Conservation (phyloP, 1,140 invertebrate species). For the Pachypsylla venusta region DNA sequence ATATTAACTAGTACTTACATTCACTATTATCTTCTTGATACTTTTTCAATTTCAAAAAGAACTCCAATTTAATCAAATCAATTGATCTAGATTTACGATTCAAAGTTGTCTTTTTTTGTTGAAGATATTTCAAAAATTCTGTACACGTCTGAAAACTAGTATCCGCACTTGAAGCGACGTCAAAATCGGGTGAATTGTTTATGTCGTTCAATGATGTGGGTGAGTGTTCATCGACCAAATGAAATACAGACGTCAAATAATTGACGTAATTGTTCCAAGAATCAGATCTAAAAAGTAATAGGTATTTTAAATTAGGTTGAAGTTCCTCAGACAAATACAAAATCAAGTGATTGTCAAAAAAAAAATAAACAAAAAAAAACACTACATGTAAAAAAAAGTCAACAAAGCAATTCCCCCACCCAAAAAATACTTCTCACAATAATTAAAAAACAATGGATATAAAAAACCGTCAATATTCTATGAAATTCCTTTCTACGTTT, state of each 20-base stretch:
- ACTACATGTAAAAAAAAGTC: no score
- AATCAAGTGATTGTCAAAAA: no score
- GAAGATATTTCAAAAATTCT: constrained; percentile 17
- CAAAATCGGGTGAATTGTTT: constrained; percentile 3
- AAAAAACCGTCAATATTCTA: no score
- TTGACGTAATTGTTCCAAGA: constrained; percentile 59
- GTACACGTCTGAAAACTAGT: constrained; percentile 17
- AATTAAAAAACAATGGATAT: no score
- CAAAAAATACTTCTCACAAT: no score
- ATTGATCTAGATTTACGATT: constrained; percentile 44
- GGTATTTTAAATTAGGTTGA: no score
- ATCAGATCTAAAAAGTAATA: no score
- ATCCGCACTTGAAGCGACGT: neutral
- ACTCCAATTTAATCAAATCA: constrained; percentile 62
- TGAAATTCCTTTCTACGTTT: no score
- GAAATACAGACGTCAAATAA: constrained; percentile 49
- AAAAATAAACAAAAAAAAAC: no score
- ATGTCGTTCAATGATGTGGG: neutral
- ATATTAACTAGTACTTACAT: no score
- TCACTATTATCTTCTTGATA: constrained; percentile 35
- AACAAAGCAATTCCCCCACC: no score
- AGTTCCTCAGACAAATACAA: no score
- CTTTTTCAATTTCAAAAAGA: constrained; percentile 45
- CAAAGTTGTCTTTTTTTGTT: constrained; percentile 14
- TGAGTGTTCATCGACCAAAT: neutral